These are phyloP conservation scores for Emydocephalus ijimae DNA, from an alignment of 2,113 vertebrate species.

Conservation along the genomic window DNA sequence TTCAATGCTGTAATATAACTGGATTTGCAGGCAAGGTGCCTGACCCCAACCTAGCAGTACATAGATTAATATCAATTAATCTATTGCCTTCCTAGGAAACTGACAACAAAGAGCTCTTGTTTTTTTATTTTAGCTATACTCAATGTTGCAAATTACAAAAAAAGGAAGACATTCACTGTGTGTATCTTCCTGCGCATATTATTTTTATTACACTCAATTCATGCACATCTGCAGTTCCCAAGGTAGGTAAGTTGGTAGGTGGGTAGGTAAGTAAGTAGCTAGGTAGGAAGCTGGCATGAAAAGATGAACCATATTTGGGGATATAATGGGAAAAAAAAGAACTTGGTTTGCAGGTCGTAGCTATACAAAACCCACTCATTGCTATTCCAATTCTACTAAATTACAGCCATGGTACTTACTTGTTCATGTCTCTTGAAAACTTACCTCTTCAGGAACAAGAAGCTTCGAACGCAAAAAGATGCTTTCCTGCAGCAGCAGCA, in stretches of 20 bases:
- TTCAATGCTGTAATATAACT: conserved; percentile 10
- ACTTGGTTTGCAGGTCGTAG: background rate
- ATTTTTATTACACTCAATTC: background rate
- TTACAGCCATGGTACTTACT: background rate
- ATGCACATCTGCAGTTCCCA: background rate
- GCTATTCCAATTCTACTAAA: background rate
- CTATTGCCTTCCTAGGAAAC: conserved; percentile 3
- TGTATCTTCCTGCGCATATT: background rate
- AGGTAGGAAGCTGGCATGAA: background rate
- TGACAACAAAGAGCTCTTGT: background rate
- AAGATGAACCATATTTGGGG: background rate
- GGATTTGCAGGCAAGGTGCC: background rate
- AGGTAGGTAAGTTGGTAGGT: background rate
- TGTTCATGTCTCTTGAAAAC: background rate
- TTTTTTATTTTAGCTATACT: background rate
- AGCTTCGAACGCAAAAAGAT: background rate
- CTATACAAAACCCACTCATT: background rate
- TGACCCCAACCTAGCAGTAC: background rate
- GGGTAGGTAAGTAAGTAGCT: too few species aligned
- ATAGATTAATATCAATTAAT: background rate
- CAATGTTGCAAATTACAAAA: conserved; percentile 34
- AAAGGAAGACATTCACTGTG: background rate
- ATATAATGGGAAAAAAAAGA: background rate
- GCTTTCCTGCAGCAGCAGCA: background rate
- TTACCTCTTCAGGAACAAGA: background rate